phyloP scores from a whole-genome alignment of 2,888 invertebrate species.

The Drosophila nigricruria region DNA sequence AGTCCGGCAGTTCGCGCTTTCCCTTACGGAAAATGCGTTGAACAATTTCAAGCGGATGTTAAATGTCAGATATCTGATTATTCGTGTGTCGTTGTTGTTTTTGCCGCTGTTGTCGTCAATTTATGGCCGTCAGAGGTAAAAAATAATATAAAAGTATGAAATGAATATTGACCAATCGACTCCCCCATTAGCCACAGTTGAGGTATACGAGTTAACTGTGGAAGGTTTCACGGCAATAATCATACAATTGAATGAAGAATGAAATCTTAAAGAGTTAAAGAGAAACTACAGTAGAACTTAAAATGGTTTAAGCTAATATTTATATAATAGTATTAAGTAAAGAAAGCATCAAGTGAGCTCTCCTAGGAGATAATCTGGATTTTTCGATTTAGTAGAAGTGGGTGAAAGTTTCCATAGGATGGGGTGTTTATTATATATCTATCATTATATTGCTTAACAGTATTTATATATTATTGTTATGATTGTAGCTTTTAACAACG shows the following conservation, averaged over 20 bases:
- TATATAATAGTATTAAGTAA: too few relatives aligned
- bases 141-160: conserved; percentile 20
- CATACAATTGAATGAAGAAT: neutral
- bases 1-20: conserved; percentile 20
- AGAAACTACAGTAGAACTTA: too few relatives aligned
- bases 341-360: too few relatives aligned
- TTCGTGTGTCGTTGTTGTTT: conserved; percentile 12
- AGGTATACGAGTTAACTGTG: neutral
- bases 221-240: neutral
- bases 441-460: too few relatives aligned
- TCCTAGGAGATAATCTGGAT: too few relatives aligned
- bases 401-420: too few relatives aligned
- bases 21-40: conserved; percentile 63
- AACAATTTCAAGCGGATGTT: conserved; percentile 75
- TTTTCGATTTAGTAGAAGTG: too few relatives aligned
- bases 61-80: conserved; percentile 63
- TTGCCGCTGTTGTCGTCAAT: conserved; percentile 50
- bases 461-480: too few relatives aligned
- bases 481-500: too few relatives aligned
- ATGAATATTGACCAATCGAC: conserved; percentile 52
- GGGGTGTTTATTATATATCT: too few relatives aligned
- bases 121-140: conserved; percentile 53
- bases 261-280: neutral
- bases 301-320: too few relatives aligned
- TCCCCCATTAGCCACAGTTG: conserved; percentile 23